Evolutionary conservation across 37 sponge, comb jelly and placozoan species (phyloP), one percentile per base, ranked within the genome.

Genomic region (Amphimedon queenslandica): DNA sequence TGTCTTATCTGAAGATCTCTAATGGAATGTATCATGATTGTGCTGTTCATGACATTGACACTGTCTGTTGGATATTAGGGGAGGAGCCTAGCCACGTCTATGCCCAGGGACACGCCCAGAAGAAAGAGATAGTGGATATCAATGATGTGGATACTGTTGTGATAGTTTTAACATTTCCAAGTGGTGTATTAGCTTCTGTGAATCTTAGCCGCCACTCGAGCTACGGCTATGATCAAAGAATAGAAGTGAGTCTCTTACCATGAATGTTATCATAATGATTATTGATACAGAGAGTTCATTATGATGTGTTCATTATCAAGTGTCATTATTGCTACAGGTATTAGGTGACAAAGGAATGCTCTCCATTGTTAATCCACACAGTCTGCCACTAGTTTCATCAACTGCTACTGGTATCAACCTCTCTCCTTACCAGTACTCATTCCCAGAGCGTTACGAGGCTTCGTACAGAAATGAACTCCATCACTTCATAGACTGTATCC

Each of bases 41-140:
- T 78, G 85, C 80, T 30, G 86, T 93, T 0, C 93, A 93, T 58
- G 93, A 93, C 60, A 69, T 93, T 29, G 93, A 93, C 65, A 57
- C 84, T 65, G 75, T 90, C 3, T 90, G 91, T 61, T 90, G 81
- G 80, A 66, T 85, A 1, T 60, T 84, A 16, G 78, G 81, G 13
- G 91, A 90, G 55, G 58, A 34, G 33, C 91, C 91, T 0, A 31
- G 27, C 23, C 34, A 75, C 16, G 93, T 88, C 37, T 70, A 72
- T 42, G 86, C 85, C 1, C 63, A 67, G 39, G 85, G 76, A 0
- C 32, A 40, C 29, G 66, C 82, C 31, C 74, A 74, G 40, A 47
- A 80, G 23, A 76, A 67, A 4, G 86, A 81, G n/a, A 85, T 93
- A 18, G 57, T 21, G 4, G 85, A 57, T 34, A 72, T 88, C 18